Evolutionary conservation across 2,888 invertebrate genomes (phyloP).

Genomic region (Drosophila monieri): DNA sequence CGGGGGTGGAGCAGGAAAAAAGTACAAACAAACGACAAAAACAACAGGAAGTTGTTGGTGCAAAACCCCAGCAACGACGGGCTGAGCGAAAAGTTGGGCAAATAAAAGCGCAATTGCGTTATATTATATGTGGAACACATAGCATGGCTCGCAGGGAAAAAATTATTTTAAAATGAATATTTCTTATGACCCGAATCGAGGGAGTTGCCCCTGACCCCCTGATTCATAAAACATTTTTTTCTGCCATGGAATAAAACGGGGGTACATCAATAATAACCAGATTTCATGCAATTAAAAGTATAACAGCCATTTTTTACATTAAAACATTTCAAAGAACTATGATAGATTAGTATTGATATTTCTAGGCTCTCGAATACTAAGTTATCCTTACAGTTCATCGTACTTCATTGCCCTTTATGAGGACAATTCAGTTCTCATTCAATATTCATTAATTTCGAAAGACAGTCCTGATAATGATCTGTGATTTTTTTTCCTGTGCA

Average conservation of each 20-base stretch:
- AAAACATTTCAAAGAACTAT: too few relatives aligned
- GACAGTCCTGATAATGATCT: background rate
- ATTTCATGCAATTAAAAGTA: too few relatives aligned
- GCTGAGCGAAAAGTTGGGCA: slow-evolving; percentile 38
- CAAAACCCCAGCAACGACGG: slow-evolving; percentile 67
- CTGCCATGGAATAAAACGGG: too few relatives aligned
- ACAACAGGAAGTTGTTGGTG: slow-evolving; percentile 48
- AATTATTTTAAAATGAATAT: background rate
- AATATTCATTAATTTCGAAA: background rate
- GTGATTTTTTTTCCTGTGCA: slow-evolving; percentile 6
- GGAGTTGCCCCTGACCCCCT: too few relatives aligned
- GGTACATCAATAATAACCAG: too few relatives aligned
- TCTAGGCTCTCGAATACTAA: too few relatives aligned
- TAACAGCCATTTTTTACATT: too few relatives aligned
- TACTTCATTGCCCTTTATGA: too few relatives aligned
- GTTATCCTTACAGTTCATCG: too few relatives aligned
- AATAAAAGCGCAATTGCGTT: slow-evolving; percentile 61
- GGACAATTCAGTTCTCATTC: background rate
- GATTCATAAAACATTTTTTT: too few relatives aligned
- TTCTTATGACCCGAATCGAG: too few relatives aligned
- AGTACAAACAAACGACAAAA: slow-evolving; percentile 27
- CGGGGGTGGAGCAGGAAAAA: slow-evolving; percentile 9
- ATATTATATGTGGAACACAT: slow-evolving; percentile 44
- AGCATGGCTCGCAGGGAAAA: slow-evolving; percentile 16
- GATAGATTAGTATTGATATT: too few relatives aligned